These are phyloP conservation scores for Lutjanus argentimaculatus DNA, from an alignment of 2,797 vertebrate species.

Conservation along the genomic window DNA sequence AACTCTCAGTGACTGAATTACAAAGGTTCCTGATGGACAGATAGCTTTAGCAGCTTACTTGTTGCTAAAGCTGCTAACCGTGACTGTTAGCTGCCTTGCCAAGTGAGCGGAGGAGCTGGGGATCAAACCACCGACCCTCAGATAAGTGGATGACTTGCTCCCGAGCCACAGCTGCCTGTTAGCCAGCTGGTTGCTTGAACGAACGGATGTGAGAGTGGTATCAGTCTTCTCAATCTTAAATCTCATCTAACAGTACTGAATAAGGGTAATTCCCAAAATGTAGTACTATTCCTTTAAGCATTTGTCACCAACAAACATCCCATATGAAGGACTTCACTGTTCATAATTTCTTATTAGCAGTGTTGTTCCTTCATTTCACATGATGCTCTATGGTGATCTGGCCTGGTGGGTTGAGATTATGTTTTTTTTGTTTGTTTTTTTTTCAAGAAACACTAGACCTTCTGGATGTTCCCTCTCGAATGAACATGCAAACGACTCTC, in stretches of 20 bases:
- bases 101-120: too few species aligned
- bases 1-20: too few species aligned
- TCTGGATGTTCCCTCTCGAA: constrained; percentile 38
- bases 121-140: too few species aligned
- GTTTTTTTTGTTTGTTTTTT: neutral
- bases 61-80: too few species aligned
- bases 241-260: neutral
- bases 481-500: constrained; percentile 46
- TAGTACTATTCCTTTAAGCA: neutral
- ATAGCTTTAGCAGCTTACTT: too few species aligned
- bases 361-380: neutral
- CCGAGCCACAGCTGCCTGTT: too few species aligned
- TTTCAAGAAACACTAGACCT: neutral
- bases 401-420: constrained; percentile 10
- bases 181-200: too few species aligned
- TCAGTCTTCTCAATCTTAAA: neutral
- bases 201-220: neutral
- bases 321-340: neutral
- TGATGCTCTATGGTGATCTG: neutral
- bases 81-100: too few species aligned
- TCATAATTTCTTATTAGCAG: neutral
- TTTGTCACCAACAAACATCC: neutral
- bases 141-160: too few species aligned
- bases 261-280: neutral
- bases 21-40: too few species aligned